These are phyloP conservation scores for Andricus curvator DNA, from an alignment of 2,888 invertebrate genomes.

Conservation along the genomic window DNA sequence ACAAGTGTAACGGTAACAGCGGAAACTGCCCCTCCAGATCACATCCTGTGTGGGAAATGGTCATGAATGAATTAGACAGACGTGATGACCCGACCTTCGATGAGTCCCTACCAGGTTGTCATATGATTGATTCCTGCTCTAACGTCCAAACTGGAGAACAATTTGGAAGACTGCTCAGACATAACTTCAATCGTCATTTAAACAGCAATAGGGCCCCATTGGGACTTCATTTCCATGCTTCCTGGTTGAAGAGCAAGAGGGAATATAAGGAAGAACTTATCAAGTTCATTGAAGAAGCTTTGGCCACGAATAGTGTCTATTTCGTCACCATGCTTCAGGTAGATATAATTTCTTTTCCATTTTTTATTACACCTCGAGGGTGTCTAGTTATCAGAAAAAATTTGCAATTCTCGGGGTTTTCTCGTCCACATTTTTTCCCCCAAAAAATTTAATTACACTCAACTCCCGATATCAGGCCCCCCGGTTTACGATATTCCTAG, in stretches of 20 bases:
- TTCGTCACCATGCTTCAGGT: constrained; percentile 92
- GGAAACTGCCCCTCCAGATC: constrained; percentile 94
- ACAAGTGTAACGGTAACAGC: constrained; percentile 96
- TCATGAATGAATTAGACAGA: constrained; percentile 96
- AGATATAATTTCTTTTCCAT: constrained; percentile 45
- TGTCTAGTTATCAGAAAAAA: too few species aligned
- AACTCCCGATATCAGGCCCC: too few species aligned
- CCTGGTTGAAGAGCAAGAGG: constrained; percentile 96
- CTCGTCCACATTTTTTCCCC: too few species aligned
- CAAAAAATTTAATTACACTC: too few species aligned
- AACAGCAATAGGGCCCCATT: constrained; percentile 95
- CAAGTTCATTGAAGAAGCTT: constrained; percentile 96
- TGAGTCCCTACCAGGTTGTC: constrained; percentile 95
- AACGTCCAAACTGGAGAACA: constrained; percentile 95
- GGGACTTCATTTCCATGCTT: constrained; percentile 95
- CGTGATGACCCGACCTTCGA: constrained; percentile 96
- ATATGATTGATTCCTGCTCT: constrained; percentile 96
- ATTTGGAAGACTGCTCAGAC: constrained; percentile 92
- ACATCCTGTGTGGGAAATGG: constrained; percentile 98
- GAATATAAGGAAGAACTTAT: constrained; percentile 94
- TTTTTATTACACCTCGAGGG: neutral
- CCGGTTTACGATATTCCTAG: too few species aligned
- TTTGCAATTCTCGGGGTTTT: too few species aligned
- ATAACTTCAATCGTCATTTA: constrained; percentile 97
- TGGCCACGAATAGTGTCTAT: constrained; percentile 91